Conservation (phyloP, 2,797 vertebrate species). For the Enteromius mattozi region DNA sequence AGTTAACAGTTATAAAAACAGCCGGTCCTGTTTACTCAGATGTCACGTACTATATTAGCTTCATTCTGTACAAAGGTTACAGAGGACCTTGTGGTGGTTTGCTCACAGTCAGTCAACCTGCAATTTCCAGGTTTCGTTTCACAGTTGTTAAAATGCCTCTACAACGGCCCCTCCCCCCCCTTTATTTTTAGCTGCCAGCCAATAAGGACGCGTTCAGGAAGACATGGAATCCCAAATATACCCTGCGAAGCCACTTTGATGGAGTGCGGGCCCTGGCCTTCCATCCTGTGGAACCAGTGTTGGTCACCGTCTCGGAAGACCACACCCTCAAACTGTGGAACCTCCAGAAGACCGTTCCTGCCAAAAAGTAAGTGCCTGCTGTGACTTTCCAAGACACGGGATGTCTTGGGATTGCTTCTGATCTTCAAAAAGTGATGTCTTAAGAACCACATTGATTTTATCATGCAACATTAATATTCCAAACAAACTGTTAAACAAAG, state of each 20-base stretch:
- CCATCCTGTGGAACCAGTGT: constrained; percentile 96
- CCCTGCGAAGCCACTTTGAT: constrained; percentile 96
- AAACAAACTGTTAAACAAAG: not conserved
- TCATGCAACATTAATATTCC: not conserved
- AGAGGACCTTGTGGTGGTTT: not conserved
- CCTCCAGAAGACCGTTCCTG: constrained; percentile 97
- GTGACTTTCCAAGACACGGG: not conserved
- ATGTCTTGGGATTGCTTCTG: not conserved
- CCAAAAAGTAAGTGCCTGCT: constrained; percentile 89
- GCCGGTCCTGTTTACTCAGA: not conserved
- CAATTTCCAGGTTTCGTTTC: constrained; percentile 42
- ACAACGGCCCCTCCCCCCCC: constrained; percentile 2
- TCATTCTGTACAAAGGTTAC: constrained; percentile 1
- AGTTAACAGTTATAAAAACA: not conserved
- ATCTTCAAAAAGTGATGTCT: not conserved
- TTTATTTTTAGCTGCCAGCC: constrained; percentile 86
- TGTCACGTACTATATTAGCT: constrained; percentile 17
- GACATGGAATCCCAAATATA: constrained; percentile 98
- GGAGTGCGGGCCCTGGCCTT: constrained; percentile 95
- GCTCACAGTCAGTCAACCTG: not conserved
- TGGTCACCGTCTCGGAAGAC: constrained; percentile 98
- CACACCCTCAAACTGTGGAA: constrained; percentile 99
- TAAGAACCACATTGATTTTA: not conserved
- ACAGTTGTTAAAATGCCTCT: constrained; percentile 41
- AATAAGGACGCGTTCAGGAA: constrained; percentile 98